Evolutionary conservation across 2,797 vertebrate genomes (phyloP).

Genomic region (Pagetopsis macropterus): DNA sequence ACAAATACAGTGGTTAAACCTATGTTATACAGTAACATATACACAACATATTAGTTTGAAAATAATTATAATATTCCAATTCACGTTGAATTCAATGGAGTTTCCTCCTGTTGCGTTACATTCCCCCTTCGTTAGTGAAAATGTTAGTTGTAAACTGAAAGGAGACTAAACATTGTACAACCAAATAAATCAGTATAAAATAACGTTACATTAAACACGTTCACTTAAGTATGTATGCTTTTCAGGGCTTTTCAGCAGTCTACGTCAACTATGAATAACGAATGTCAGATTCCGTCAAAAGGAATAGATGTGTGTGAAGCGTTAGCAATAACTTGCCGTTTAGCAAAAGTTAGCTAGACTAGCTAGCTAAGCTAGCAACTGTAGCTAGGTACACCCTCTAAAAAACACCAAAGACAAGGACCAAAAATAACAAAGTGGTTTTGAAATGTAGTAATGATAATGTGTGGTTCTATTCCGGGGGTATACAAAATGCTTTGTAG

Average conservation of each 20-base stretch:
- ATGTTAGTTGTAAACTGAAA: not conserved
- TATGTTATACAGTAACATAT: not conserved
- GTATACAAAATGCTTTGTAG: not conserved
- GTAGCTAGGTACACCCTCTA: conserved; percentile 18
- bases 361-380: conserved; percentile 63
- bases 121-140: not conserved
- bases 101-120: not conserved
- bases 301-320: conserved; percentile 27
- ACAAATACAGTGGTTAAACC: not conserved
- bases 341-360: conserved; percentile 72
- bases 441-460: not conserved
- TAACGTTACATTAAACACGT: not conserved
- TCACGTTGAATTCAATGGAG: not conserved
- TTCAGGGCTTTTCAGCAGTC: too few relatives aligned
- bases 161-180: not conserved
- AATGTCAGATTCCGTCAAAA: not conserved
- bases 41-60: not conserved
- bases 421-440: accelerated
- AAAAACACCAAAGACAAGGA: not conserved
- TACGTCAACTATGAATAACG: not conserved
- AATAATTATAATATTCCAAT: too few relatives aligned
- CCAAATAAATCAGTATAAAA: not conserved
- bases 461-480: not conserved
- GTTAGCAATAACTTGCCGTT: conserved; percentile 54
- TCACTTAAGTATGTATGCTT: accelerated